These are phyloP conservation scores for Cheilosia vernalis DNA, from an alignment of 2,888 invertebrate species.

Conservation along the genomic window DNA sequence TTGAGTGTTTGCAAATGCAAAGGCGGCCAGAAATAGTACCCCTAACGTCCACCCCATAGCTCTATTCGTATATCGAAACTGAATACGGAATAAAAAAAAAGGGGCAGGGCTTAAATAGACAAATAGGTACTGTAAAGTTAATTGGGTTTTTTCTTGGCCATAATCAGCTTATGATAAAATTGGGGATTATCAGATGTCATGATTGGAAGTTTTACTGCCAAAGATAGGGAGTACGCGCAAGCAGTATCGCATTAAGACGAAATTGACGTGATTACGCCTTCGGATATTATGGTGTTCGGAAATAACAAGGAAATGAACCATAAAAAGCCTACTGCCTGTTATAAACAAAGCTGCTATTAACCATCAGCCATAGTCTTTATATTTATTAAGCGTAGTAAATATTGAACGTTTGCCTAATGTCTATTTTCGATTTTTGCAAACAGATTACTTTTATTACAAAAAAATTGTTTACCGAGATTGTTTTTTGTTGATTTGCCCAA, in stretches of 20 bases:
- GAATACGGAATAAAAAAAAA: neutral
- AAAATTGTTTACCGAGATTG: too few species aligned
- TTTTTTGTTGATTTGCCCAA: too few species aligned
- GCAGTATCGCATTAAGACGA: too few species aligned
- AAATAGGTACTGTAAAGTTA: neutral
- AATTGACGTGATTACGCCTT: neutral
- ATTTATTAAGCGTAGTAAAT: too few species aligned
- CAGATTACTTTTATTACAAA: too few species aligned
- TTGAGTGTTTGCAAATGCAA: neutral
- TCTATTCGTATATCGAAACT: neutral
- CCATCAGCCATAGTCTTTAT: too few species aligned
- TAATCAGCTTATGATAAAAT: constrained; percentile 5
- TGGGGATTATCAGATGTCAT: neutral
- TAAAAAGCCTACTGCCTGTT: too few species aligned
- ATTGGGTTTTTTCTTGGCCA: neutral
- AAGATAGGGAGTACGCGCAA: neutral
- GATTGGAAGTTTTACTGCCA: constrained; percentile 5
- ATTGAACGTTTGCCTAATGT: too few species aligned
- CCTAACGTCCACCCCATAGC: constrained; percentile 27
- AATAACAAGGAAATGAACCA: too few species aligned
- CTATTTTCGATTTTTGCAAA: too few species aligned
- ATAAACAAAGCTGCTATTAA: too few species aligned
- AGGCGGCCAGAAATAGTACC: neutral
- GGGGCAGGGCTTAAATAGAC: constrained; percentile 33
- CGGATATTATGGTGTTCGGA: too few species aligned